These are phyloP conservation scores for Ancistrus triradiatus DNA, from an alignment of 2,113 vertebrate genomes.

Conservation along the genomic window DNA sequence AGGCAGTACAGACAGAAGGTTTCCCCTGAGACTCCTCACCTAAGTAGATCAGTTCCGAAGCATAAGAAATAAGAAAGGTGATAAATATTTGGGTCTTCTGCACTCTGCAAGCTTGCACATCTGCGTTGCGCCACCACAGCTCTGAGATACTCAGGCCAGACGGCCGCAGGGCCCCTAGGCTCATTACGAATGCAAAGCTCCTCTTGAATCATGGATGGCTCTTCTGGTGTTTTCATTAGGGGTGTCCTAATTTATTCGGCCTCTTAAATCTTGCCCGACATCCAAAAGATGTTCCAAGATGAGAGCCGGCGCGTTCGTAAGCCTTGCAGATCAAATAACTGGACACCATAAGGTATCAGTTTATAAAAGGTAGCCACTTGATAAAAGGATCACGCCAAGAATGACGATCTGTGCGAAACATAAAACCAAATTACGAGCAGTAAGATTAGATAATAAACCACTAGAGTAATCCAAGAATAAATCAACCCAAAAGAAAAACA, in stretches of 20 bases:
- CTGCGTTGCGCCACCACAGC: conserved; percentile 4
- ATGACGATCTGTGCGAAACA: neutral
- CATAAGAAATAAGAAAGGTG: too few relatives aligned
- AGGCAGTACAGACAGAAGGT: too few relatives aligned
- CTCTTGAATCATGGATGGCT: conserved; percentile 26
- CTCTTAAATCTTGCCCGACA: neutral
- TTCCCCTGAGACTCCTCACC: too few relatives aligned
- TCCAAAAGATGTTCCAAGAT: neutral
- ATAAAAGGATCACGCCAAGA: neutral
- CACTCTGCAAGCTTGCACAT: conserved; percentile 28
- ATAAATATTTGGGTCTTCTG: conserved; percentile 2
- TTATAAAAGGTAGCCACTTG: neutral
- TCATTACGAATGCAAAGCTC: conserved; percentile 16
- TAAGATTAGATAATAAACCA: neutral
- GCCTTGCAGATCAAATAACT: neutral
- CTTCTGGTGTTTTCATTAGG: neutral
- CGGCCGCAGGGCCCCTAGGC: conserved; percentile 2
- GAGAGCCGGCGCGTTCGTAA: neutral
- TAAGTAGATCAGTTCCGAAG: too few relatives aligned
- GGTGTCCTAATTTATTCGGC: conserved; percentile 4
- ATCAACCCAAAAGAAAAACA: too few relatives aligned
- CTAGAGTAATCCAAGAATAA: neutral
- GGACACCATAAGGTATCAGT: neutral
- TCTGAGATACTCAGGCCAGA: neutral
- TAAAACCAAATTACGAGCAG: conserved; percentile 8